Conservation (phyloP, 2,888 invertebrate species). For the Omphaloscelis lunosa region DNA sequence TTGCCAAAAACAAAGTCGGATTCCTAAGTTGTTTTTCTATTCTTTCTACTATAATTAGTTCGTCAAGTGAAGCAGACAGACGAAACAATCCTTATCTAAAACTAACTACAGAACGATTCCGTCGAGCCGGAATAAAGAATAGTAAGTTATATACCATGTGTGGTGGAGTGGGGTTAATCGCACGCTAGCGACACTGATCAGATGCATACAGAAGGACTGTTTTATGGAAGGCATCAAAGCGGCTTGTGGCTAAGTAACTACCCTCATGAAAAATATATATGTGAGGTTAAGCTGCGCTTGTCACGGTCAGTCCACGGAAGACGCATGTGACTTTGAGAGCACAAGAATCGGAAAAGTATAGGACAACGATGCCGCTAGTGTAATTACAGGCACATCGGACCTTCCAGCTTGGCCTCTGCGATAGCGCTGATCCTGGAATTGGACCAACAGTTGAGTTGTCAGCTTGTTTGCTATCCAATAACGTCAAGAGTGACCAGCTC, state of each 20-base stretch:
- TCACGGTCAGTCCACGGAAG: no score
- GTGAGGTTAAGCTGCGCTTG: background rate
- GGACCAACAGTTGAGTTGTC: no score
- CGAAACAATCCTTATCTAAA: constrained; percentile 36
- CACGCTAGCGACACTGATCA: background rate
- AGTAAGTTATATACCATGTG: constrained; percentile 48
- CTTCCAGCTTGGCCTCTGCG: background rate
- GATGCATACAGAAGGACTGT: constrained; percentile 12
- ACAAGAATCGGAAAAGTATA: background rate
- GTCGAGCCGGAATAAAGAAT: constrained; percentile 48
- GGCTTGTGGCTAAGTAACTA: background rate
- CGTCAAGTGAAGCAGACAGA: constrained; percentile 21
- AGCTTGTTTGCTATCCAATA: no score
- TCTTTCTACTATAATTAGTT: constrained; percentile 39
- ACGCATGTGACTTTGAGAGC: background rate
- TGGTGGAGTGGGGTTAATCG: constrained; percentile 18
- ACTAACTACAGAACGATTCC: constrained; percentile 42
- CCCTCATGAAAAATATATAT: background rate
- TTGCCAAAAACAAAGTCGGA: background rate
- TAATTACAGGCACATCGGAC: background rate
- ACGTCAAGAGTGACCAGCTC: no score
- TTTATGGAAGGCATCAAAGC: background rate
- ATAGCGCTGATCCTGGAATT: no score
- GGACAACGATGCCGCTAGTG: no score
- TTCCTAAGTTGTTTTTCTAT: background rate